phyloP scores from a whole-genome alignment of 37 sponge, comb jelly and placozoan species.

The Petrosia ficiformis region DNA sequence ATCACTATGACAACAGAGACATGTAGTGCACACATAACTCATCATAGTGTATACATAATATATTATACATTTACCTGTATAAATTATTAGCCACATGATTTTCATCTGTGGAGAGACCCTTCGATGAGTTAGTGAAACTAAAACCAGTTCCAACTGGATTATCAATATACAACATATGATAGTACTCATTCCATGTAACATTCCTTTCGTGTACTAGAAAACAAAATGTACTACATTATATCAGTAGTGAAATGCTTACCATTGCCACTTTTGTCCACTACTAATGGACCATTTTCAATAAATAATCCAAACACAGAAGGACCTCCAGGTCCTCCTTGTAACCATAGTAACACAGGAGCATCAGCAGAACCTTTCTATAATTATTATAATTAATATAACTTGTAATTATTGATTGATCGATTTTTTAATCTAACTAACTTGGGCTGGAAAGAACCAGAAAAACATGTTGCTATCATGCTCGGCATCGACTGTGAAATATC shows the following conservation, averaged over 20 bases:
- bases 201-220: slow-evolving; percentile 18
- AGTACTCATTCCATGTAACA: slow-evolving; percentile 76
- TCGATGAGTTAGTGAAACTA: slow-evolving; percentile 61
- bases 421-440: slow-evolving; percentile 17
- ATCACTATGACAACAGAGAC: too few species aligned
- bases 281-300: slow-evolving; percentile 82
- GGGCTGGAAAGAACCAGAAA: slow-evolving; percentile 91
- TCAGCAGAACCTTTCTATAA: slow-evolving; percentile 15
- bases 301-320: slow-evolving; percentile 89
- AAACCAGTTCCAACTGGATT: slow-evolving; percentile 94
- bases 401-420: not conserved
- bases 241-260: slow-evolving; percentile 7
- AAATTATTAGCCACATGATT: slow-evolving; percentile 69
- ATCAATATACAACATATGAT: slow-evolving; percentile 82
- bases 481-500: slow-evolving; percentile 79
- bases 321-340: slow-evolving; percentile 93
- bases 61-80: slow-evolving; percentile 51
- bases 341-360: slow-evolving; percentile 82
- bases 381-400: not conserved
- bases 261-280: slow-evolving; percentile 42
- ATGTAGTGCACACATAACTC: too few species aligned
- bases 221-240: not conserved
- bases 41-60: not conserved
- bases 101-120: slow-evolving; percentile 78
- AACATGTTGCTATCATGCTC: slow-evolving; percentile 74